These are phyloP conservation scores for Dasysyrphus tricinctus DNA, from an alignment of 2,888 invertebrate species.

Conservation along the genomic window DNA sequence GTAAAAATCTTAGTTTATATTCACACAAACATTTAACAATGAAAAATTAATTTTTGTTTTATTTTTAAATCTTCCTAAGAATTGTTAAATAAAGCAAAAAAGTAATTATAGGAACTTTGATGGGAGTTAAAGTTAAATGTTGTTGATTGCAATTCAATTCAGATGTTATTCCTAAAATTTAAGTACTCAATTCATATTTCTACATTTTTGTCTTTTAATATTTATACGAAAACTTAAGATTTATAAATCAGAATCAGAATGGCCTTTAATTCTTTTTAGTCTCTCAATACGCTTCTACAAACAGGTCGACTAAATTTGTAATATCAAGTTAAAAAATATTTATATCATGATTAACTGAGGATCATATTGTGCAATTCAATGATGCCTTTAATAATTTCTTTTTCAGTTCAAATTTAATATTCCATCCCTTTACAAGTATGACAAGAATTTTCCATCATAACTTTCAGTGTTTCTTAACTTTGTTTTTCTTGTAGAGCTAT, in stretches of 20 bases:
- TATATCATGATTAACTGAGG: too few relatives aligned
- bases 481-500: too few relatives aligned
- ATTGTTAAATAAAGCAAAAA: background rate
- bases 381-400: too few relatives aligned
- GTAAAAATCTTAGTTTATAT: constrained; percentile 12
- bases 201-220: background rate
- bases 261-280: too few relatives aligned
- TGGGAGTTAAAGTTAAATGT: background rate
- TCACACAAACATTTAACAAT: background rate
- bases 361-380: too few relatives aligned
- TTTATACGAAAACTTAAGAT: background rate
- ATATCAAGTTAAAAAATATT: too few relatives aligned
- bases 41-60: background rate
- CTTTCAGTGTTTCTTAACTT: too few relatives aligned
- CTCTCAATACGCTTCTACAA: too few relatives aligned
- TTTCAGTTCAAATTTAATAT: too few relatives aligned
- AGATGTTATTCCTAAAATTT: background rate
- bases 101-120: background rate
- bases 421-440: too few relatives aligned
- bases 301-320: too few relatives aligned
- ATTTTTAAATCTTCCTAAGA: background rate
- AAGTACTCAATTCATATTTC: background rate
- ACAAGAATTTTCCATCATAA: too few relatives aligned
- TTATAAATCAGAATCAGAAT: background rate
- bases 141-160: background rate